Conservation (phyloP, 2,797 vertebrate genomes). For the Coreius guichenoti region DNA sequence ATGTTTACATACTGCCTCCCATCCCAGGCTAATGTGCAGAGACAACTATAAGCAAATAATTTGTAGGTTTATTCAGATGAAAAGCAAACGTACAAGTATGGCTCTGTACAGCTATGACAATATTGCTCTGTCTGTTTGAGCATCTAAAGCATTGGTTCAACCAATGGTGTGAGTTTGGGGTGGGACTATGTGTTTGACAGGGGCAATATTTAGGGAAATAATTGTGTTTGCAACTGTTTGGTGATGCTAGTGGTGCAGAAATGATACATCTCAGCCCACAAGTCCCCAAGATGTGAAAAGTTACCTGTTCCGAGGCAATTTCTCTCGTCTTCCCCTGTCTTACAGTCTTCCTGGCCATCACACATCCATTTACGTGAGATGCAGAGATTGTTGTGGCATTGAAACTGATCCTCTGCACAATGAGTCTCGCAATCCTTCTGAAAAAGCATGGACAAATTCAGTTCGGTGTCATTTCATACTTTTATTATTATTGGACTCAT, state of each 20-base stretch:
- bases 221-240: background rate
- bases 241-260: background rate
- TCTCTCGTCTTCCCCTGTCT: slow-evolving; percentile 93
- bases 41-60: background rate
- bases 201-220: background rate
- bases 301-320: slow-evolving; percentile 84
- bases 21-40: background rate
- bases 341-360: slow-evolving; percentile 95
- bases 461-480: background rate
- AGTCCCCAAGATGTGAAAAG: background rate
- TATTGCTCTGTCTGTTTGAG: slow-evolving; percentile 1
- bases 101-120: background rate
- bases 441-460: slow-evolving; percentile 10
- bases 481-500: background rate
- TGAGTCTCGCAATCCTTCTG: slow-evolving; percentile 93
- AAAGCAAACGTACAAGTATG: background rate
- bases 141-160: background rate
- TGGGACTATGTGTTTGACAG: background rate
- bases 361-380: slow-evolving; percentile 93
- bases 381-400: slow-evolving; percentile 93
- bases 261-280: background rate
- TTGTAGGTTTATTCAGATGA: background rate
- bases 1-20: background rate
- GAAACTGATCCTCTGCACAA: slow-evolving; percentile 94
- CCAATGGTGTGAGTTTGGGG: background rate